A percentile compares a stretch with the other conserved stretches of the same genome.
phyloP scores from a whole-genome alignment of 2,797 vertebrate genomes.

The Rhinella marina region DNA sequence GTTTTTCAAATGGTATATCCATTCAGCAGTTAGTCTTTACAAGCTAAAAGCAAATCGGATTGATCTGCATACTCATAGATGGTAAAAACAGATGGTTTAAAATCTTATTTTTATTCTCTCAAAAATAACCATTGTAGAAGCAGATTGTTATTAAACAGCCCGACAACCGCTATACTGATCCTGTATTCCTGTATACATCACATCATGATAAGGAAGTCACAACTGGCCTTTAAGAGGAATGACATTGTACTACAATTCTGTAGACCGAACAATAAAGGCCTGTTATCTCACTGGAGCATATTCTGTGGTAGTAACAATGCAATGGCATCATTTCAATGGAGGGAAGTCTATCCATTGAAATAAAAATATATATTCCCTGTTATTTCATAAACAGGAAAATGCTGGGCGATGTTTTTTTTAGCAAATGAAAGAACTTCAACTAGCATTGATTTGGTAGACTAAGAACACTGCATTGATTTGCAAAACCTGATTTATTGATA shows the following conservation, averaged over 20 bases:
- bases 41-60: no score
- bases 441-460: background rate
- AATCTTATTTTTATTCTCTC: no score
- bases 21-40: no score
- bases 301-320: constrained; percentile 18
- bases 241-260: background rate
- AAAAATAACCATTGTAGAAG: no score
- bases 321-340: background rate
- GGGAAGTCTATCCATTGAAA: constrained; percentile 16
- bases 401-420: background rate
- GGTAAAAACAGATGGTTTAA: no score
- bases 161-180: background rate
- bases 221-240: background rate
- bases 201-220: background rate
- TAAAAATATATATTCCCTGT: background rate
- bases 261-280: background rate
- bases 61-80: no score
- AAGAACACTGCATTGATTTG: background rate
- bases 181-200: background rate
- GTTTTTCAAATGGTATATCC: no score
- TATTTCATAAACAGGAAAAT: constrained; percentile 37
- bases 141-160: no score
- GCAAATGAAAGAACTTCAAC: background rate
- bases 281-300: constrained; percentile 15
- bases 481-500: background rate